phyloP scores from a whole-genome alignment of 1,140 invertebrate genomes.

The Lordiphosa clarofinis region DNA sequence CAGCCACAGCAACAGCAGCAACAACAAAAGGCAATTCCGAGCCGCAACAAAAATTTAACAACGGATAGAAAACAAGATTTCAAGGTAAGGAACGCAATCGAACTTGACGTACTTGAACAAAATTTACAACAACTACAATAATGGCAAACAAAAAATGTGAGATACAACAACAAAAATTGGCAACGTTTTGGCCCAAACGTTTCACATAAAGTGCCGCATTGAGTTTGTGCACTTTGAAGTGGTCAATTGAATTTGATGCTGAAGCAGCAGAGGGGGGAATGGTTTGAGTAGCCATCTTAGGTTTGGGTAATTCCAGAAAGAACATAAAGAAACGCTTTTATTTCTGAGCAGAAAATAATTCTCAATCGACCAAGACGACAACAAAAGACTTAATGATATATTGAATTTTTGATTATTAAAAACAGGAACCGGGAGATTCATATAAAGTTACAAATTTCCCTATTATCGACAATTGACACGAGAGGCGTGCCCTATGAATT shows the following conservation, averaged over 20 bases:
- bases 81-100: constrained; percentile 77
- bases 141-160: constrained; percentile 26
- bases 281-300: not conserved
- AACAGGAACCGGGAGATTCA: too few species aligned
- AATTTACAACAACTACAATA: constrained; percentile 60
- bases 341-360: too few species aligned
- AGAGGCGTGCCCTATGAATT: too few species aligned
- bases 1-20: constrained; percentile 21
- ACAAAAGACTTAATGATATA: too few species aligned
- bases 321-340: too few species aligned
- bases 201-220: constrained; percentile 50
- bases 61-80: constrained; percentile 77
- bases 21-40: constrained; percentile 48
- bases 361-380: too few species aligned
- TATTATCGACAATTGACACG: too few species aligned
- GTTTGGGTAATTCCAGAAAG: too few species aligned
- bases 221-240: constrained; percentile 36
- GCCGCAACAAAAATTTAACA: constrained; percentile 54
- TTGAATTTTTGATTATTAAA: too few species aligned
- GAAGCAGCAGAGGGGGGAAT: not conserved
- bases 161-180: constrained; percentile 47
- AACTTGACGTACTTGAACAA: constrained; percentile 77
- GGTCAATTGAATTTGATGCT: constrained; percentile 24
- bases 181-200: constrained; percentile 60
- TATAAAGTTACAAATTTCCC: too few species aligned